Base-by-base conservation (phyloP, 2,888 invertebrate species). In the Apamea sordens region DNA sequence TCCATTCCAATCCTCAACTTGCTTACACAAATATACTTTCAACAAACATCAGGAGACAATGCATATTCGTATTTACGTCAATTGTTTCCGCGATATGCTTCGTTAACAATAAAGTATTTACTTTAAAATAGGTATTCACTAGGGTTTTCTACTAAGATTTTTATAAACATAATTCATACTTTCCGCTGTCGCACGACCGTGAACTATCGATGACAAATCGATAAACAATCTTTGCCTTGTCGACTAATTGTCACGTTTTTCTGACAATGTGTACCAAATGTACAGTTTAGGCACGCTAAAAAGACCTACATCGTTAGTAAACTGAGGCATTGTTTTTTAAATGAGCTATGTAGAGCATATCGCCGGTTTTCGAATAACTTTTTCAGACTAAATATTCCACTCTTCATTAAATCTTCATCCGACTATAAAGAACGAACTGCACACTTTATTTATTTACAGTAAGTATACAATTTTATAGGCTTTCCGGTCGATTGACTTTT, bases 261-360 rank as follows among this genome's bases (percentile, higher is more conserved):
- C 56, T 44, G 41, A 41, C 61, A 41, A 72, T 59, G 24, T 36
- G 44, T 28, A 64, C 41, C 7, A 41, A 73, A 67, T 83, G 8
- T 24, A 59, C 61, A 28, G 41, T 73, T 73, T 64, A 77, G 50
- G 36, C 59, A 73, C 65, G 56, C 71, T 83, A 15, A 44, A 86
- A 82, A 65, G 7, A 77, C 69, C 70, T 82, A 76, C n/a, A 73
- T 73, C 56, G 70, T 47, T 74, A 68, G 69, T 65, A 84, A 77
- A 79, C 79, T 73, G 59, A 74, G 28, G 24, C 72, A 72, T 74
- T 77, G 84, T 84, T 84, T 84, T 68, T 79, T 7, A 86, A 74
- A 84, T 61, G 64, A 75, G 67, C 15, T 36, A 83, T 69, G 53
- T 86, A 84, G 84, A 86, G 84, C 87, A 75, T 79, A 86, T 86